Base-by-base conservation (phyloP, 2,113 vertebrate genomes). In the Cyrtonyx montezumae region DNA sequence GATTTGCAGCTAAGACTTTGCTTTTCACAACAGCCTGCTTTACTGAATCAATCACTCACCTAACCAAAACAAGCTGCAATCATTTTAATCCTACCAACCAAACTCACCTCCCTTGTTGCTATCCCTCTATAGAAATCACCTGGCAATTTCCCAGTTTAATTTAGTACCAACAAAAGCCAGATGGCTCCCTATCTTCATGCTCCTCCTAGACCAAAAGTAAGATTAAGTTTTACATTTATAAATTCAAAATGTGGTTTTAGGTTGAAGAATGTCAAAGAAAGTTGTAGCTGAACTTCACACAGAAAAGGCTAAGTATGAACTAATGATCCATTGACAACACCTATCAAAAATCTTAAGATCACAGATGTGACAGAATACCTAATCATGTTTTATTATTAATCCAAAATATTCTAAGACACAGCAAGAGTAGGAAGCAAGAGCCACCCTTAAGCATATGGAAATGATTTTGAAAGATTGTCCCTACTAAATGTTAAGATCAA, bases 31-130 rank as follows among this genome's bases (percentile, higher is more conserved):
- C 4, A 11, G 1, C 1, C 10, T 9, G 0, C 2, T 1, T 0
- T 7, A 3, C 65, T 67, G 5, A 51, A 75, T 7, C n/a, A 79
- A 2, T 6, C n/a, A 30, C 9, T 7, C 20, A n/a, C 5, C 13
- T 13, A 21, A 9, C 10, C 9, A 11, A 30, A 0, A 0, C 10
- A 78, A 1, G 3, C 42, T 23, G 0, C 8, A 40, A 2, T 1
- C 9, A 58, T 1, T 2, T 9, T 42, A 66, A 0, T 21, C 11
- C 74, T 26, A 76, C 11, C 5, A 25, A n/a, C 3, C 12, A 55
- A 75, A 22, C 2, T 4, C 7, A 23, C 0, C 8, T 4, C 0
- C 2, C 20, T n/a, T 10, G 0, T 28, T 77, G 43, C 45, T 59
- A 5, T 1, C 22, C 12, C 51, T 71, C 80, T 59, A 81, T 34